Percentiles rank a stretch among this genome's conserved stretches.
Conservation (phyloP, 1,140 invertebrate species). For the Zaprionus vittiger region DNA sequence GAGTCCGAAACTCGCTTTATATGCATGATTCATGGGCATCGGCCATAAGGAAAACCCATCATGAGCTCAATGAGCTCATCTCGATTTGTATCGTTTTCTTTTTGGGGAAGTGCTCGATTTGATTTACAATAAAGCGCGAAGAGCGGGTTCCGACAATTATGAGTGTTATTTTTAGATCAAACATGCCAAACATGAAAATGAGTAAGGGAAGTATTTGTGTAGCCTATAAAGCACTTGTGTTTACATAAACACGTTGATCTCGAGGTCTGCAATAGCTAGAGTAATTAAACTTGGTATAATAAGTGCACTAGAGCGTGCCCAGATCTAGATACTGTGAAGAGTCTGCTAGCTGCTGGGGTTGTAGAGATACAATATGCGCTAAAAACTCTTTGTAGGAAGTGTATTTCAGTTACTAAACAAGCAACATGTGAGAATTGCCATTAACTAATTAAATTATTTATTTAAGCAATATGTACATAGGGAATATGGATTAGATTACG, state of each 20-base stretch:
- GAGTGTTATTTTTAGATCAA: not conserved
- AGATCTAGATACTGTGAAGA: not conserved
- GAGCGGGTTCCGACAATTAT: not conserved
- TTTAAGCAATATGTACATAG: not conserved
- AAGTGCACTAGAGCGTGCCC: not conserved
- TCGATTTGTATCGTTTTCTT: not conserved
- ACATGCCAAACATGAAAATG: not conserved
- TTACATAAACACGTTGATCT: not conserved
- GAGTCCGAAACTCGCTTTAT: not conserved
- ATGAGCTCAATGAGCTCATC: slow-evolving; percentile 34
- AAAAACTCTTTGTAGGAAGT: not conserved
- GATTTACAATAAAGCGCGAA: slow-evolving; percentile 4
- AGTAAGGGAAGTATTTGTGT: not conserved
- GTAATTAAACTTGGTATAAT: not conserved
- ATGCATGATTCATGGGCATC: slow-evolving; percentile 36
- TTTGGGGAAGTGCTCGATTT: not conserved
- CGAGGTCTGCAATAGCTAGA: not conserved
- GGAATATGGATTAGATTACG: not conserved
- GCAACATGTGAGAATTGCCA: not conserved
- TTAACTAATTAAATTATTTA: not conserved
- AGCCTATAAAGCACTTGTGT: not conserved
- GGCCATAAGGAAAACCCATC: slow-evolving; percentile 43
- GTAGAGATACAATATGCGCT: not conserved
- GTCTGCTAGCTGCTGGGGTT: not conserved
- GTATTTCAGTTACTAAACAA: not conserved